Percentiles rank a stretch among this genome's conserved stretches.
phyloP scores from a whole-genome alignment of 1,140 invertebrate species.

The Andricus grossulariae region DNA sequence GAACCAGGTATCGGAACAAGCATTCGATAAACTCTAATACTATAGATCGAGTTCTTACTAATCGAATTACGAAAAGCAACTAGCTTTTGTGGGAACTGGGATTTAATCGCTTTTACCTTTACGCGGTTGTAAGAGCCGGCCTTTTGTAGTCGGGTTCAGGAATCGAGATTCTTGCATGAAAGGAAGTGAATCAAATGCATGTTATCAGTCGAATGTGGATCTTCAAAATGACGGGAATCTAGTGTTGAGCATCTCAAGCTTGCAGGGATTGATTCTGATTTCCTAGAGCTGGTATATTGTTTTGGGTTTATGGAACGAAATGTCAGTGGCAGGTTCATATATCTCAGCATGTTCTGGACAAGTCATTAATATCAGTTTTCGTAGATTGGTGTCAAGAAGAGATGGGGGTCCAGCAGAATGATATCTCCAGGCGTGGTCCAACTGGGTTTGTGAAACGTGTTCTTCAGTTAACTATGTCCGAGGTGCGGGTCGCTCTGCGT shows the following conservation, averaged over 20 bases:
- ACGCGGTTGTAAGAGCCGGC: background rate
- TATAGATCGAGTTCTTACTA: background rate
- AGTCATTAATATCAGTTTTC: background rate
- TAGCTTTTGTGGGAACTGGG: background rate
- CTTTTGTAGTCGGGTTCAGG: background rate
- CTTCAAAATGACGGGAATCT: slow-evolving; percentile 15
- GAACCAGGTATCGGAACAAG: background rate
- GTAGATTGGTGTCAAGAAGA: background rate
- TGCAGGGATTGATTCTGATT: background rate
- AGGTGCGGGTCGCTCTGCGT: background rate
- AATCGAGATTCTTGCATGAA: slow-evolving; percentile 5
- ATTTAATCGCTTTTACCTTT: background rate
- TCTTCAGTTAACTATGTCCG: background rate
- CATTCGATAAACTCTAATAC: background rate
- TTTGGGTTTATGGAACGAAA: background rate
- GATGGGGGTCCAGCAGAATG: background rate
- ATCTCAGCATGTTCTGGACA: background rate
- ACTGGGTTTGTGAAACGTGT: background rate
- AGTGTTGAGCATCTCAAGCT: background rate
- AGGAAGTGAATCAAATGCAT: slow-evolving; percentile 3
- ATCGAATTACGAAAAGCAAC: background rate
- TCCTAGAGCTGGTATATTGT: background rate
- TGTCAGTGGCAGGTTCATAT: too few relatives aligned
- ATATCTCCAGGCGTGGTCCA: background rate
- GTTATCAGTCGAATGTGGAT: slow-evolving; percentile 2